Percentiles rank a stretch among this genome's conserved stretches.
Conservation (phyloP, 2,113 vertebrate genomes). For the Pachycephala philippinensis region DNA sequence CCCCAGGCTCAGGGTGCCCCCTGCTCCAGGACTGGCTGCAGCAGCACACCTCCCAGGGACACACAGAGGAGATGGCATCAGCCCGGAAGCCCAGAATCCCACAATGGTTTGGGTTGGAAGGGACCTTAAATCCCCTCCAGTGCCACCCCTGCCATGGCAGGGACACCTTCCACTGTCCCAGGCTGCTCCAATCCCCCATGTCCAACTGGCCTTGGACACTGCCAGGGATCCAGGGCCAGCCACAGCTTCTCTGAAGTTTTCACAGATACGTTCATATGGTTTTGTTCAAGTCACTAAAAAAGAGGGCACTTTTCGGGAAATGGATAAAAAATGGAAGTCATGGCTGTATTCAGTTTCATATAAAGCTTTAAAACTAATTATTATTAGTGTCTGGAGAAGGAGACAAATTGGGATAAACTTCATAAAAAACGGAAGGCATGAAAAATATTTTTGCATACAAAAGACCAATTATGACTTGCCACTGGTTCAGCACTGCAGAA, state of each 20-base stretch:
- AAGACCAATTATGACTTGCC: background rate
- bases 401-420: background rate
- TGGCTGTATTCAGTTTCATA: background rate
- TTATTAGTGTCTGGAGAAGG: background rate
- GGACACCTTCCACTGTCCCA: background rate
- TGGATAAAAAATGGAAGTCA: background rate
- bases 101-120: background rate
- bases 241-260: background rate
- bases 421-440: background rate
- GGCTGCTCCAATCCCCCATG: background rate
- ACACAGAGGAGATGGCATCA: background rate
- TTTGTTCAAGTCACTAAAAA: background rate
- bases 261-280: background rate
- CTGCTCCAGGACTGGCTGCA: background rate
- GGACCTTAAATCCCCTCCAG: background rate
- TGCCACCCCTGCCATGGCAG: background rate
- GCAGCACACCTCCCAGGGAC: background rate
- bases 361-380: background rate
- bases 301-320: background rate
- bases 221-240: background rate
- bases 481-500: background rate
- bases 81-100: background rate
- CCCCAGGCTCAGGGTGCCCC: background rate
- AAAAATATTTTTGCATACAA: background rate
- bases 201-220: background rate